Base-by-base conservation (phyloP, 2,113 vertebrate genomes). In the Smithornis capensis region DNA sequence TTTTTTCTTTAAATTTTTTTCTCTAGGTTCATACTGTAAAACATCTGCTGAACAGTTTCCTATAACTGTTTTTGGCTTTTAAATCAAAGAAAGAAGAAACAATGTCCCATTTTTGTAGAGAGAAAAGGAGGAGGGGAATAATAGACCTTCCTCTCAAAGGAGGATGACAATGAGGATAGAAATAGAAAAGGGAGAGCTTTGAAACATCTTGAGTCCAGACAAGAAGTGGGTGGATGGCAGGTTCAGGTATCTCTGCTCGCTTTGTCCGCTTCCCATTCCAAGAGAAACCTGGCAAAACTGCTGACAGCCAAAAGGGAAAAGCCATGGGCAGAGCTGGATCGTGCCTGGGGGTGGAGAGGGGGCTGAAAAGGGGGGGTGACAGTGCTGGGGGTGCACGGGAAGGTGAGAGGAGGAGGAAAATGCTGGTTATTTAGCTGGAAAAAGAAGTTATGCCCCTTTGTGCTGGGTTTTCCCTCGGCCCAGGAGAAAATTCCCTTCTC, bases 11-110 rank as follows among this genome's bases (percentile, higher is more conserved):
- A 6, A 7, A 22, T 92, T 98, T 97, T 92, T 92, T 92, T 86
- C 56, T 57, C 95, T 97, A 96, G 95, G 97, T 98, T 97, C 96
- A 88, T 97, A 91, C 96, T 95, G 93, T 97, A 97, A 97, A 98
- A 98, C 98, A 98, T 98, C 98, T 98, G 98, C 98, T 97, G 97
- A 98, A 98, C 97, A 98, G 98, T 98, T 98, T 98, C 98, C 98
- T 98, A 98, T 98, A 98, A 98, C 97, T 97, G 98, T 98, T 98
- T 98, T 98, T 98, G 98, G 98, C 97, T 98, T 97, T 97, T 97
- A 97, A 98, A 98, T 98, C 98, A 98, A 98, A 98, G 98, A 97
- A 86, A 77, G 85, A 89, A 97, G 97, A 97, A 98, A 98, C 98
- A 98, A 98, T 98, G 98, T 96, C 97, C 96, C 96, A 94, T 97